Percentiles rank a stretch among this genome's conserved stretches.
These are phyloP conservation scores for Crotalus horridus DNA, from an alignment of 2,113 vertebrate species.

Conservation along the genomic window DNA sequence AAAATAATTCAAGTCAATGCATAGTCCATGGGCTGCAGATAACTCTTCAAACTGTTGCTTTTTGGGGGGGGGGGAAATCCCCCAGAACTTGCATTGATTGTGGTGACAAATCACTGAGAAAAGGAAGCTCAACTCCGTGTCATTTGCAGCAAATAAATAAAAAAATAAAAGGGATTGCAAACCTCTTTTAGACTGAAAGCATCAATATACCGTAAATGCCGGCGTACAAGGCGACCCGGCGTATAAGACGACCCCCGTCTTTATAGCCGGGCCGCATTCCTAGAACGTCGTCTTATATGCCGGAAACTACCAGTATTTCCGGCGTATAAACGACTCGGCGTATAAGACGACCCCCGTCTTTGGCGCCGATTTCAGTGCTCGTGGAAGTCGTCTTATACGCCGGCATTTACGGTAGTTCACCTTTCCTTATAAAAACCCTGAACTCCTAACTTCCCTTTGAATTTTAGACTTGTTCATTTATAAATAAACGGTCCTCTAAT, in stretches of 20 bases:
- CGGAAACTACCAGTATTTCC: too few relatives aligned
- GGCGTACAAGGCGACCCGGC: too few relatives aligned
- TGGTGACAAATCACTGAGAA: background rate
- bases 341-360: too few relatives aligned
- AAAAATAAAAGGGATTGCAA: background rate
- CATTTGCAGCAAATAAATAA: background rate
- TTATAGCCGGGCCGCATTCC: too few relatives aligned
- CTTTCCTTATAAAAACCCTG: background rate
- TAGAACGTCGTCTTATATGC: too few relatives aligned
- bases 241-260: too few relatives aligned
- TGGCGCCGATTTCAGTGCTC: too few relatives aligned
- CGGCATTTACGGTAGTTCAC: too few relatives aligned
- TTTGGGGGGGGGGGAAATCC: background rate
- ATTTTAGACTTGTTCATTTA: background rate
- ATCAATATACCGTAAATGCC: too few relatives aligned
- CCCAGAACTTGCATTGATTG: background rate
- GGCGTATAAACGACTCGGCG: too few relatives aligned
- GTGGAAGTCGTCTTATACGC: too few relatives aligned
- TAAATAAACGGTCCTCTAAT: background rate
- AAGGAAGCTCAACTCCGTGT: background rate
- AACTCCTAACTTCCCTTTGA: background rate
- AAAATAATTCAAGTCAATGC: background rate
- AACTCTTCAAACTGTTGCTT: background rate
- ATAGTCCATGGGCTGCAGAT: background rate
- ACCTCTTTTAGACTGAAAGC: background rate